Conservation (phyloP, 2,888 invertebrate genomes). For the Antitype chi region DNA sequence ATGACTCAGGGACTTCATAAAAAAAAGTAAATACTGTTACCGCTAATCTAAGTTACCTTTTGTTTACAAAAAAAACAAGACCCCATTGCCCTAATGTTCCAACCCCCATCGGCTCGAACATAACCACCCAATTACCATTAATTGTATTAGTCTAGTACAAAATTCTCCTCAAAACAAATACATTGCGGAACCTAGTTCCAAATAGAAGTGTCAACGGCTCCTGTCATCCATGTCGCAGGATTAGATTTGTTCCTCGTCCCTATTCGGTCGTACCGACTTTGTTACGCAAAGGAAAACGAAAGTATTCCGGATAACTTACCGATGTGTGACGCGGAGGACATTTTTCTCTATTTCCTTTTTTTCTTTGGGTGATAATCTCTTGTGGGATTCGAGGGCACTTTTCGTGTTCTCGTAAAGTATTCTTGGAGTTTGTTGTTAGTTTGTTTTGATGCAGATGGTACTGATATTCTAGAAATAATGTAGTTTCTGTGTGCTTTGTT, state of each 20-base stretch:
- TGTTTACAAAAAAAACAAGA: neutral
- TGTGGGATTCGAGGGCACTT: slow-evolving; percentile 32
- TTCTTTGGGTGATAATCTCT: slow-evolving; percentile 53
- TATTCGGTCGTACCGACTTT: slow-evolving; percentile 54
- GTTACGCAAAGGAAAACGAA: slow-evolving; percentile 55
- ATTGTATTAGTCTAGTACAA: neutral
- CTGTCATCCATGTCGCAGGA: slow-evolving; percentile 56
- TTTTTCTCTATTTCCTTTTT: slow-evolving; percentile 50
- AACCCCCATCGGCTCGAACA: neutral
- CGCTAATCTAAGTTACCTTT: neutral
- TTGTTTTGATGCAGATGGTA: slow-evolving; percentile 25
- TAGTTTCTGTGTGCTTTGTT: neutral
- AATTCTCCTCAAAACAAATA: slow-evolving; percentile 17
- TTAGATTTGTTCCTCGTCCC: slow-evolving; percentile 60
- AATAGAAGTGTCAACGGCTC: slow-evolving; percentile 60
- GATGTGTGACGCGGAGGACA: slow-evolving; percentile 40
- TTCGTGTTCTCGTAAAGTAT: slow-evolving; percentile 41
- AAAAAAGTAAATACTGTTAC: neutral
- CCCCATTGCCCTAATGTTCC: neutral
- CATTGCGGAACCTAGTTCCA: slow-evolving; percentile 39
- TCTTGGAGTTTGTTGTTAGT: slow-evolving; percentile 17
- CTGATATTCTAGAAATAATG: neutral
- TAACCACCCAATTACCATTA: neutral
- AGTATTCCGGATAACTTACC: slow-evolving; percentile 58
- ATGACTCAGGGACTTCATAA: too few relatives aligned